Percentiles rank a stretch among this genome's conserved stretches.
phyloP scores from a whole-genome alignment of 2,113 vertebrate species.

The Nothocercus nigrocapillus region DNA sequence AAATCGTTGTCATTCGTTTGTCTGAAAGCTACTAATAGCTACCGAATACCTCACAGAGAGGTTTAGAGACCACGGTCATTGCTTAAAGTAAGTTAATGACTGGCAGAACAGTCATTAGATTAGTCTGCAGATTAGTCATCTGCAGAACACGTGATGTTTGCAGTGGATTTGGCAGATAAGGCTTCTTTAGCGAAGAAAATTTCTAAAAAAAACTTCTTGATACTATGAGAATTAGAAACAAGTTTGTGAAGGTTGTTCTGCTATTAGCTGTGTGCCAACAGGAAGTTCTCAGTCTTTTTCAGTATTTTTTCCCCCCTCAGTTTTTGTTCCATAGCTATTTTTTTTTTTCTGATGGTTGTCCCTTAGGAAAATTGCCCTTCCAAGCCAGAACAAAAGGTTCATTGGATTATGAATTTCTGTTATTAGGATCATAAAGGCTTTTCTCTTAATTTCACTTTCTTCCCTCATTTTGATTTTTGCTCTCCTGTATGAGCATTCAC shows the following conservation, averaged over 20 bases:
- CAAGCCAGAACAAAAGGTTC: slow-evolving; percentile 5
- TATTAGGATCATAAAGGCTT: slow-evolving; percentile 20
- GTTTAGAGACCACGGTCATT: background rate
- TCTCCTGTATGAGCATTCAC: background rate
- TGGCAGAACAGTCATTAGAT: too few relatives aligned
- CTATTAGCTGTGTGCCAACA: background rate
- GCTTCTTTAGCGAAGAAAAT: background rate
- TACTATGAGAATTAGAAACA: background rate
- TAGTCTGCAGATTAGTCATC: too few relatives aligned
- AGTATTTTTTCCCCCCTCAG: background rate
- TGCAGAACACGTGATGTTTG: background rate
- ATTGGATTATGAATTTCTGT: slow-evolving; percentile 22
- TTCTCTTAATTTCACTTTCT: background rate
- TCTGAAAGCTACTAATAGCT: background rate
- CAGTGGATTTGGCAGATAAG: background rate
- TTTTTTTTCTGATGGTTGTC: background rate
- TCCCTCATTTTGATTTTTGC: background rate
- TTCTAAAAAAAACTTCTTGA: background rate
- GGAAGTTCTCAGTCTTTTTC: background rate
- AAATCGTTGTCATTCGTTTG: background rate
- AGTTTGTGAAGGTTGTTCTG: background rate
- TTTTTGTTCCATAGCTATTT: background rate
- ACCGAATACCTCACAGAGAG: background rate
- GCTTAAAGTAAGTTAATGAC: background rate
- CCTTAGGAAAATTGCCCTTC: background rate